Evolutionary conservation across 2,113 vertebrate species (phyloP).

Genomic region (Poecilia latipinna): DNA sequence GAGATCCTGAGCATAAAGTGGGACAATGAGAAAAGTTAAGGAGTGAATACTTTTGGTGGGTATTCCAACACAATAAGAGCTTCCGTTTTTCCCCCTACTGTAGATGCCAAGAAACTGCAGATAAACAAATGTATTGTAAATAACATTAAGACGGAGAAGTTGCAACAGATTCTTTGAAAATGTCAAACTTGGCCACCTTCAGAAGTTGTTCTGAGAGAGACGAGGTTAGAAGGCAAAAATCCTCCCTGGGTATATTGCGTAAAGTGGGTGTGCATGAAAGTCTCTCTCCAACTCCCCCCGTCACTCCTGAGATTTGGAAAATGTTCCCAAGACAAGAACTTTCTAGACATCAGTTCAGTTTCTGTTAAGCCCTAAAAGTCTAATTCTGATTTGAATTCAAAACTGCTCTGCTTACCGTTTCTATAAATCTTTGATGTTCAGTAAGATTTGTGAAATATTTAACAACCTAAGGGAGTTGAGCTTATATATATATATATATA

Average conservation of each 20-base stretch:
- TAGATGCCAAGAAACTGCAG: neutral
- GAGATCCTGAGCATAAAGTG: neutral
- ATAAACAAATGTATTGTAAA: slow-evolving; percentile 2
- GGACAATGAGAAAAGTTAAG: neutral
- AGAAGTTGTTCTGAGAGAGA: neutral
- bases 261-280: slow-evolving; percentile 47
- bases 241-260: slow-evolving; percentile 23
- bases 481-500: slow-evolving; percentile 9
- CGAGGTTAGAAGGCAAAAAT: slow-evolving; percentile 4
- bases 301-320: slow-evolving; percentile 28
- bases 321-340: slow-evolving; percentile 20
- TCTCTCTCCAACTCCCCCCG: neutral
- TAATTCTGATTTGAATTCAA: slow-evolving; percentile 8
- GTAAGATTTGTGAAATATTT: slow-evolving; percentile 7
- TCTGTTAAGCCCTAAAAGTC: slow-evolving; percentile 9
- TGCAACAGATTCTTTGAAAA: slow-evolving; percentile 11
- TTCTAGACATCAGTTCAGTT: slow-evolving; percentile 15
- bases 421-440: slow-evolving; percentile 13
- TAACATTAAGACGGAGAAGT: neutral
- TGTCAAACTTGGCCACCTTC: neutral
- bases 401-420: neutral
- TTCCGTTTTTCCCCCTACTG: slow-evolving; percentile 6
- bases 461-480: slow-evolving; percentile 9
- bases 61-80: neutral
- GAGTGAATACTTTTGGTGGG: neutral